A percentile compares a stretch with the other conserved stretches of the same genome.
phyloP scores from a whole-genome alignment of 2,888 invertebrate genomes.

The Acleris sparsana region DNA sequence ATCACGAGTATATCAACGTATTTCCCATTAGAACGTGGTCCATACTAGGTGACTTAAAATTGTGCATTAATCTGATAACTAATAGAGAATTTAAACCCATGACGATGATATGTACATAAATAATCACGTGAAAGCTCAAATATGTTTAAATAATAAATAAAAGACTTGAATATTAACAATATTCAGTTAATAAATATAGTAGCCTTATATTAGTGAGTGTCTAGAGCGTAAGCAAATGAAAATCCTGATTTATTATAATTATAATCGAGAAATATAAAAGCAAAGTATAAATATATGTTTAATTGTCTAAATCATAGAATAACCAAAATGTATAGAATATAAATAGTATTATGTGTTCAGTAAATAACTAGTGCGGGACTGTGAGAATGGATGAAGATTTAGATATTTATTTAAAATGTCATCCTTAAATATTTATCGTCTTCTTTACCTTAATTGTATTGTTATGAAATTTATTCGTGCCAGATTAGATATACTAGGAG shows the following conservation, averaged over 20 bases:
- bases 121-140: conserved; percentile 79
- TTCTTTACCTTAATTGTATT: conserved; percentile 5
- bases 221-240: conserved; percentile 51
- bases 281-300: conserved; percentile 55
- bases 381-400: conserved; percentile 22
- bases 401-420: conserved; percentile 23
- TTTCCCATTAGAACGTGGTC: conserved; percentile 78
- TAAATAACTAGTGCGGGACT: conserved; percentile 44
- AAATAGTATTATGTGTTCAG: conserved; percentile 70
- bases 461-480: conserved; percentile 19
- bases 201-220: conserved; percentile 70
- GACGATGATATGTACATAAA: conserved; percentile 68
- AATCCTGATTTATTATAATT: conserved; percentile 49
- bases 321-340: conserved; percentile 53
- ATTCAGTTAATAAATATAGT: conserved; percentile 62
- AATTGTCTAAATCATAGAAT: conserved; percentile 57
- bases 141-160: conserved; percentile 69
- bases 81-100: conserved; percentile 63
- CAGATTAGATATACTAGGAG: conserved; percentile 37
- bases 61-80: conserved; percentile 77
- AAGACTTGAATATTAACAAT: conserved; percentile 76
- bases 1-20: conserved; percentile 41
- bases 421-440: not conserved
- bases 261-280: conserved; percentile 55
- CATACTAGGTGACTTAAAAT: conserved; percentile 82